phyloP scores from a whole-genome alignment of 2,888 invertebrate species.

The Hoplodrina blanda region DNA sequence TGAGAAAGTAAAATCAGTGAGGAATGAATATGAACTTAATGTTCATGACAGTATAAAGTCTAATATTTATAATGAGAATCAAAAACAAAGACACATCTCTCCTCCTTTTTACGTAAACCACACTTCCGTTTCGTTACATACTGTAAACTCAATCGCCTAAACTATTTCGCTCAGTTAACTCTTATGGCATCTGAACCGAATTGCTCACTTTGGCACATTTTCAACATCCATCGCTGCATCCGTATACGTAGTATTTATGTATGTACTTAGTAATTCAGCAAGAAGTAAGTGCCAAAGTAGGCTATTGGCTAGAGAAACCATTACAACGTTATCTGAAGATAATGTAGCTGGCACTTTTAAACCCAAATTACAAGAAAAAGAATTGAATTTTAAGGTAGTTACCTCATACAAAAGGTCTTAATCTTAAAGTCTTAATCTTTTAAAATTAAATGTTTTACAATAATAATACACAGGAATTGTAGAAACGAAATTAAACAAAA shows the following conservation, averaged over 20 bases:
- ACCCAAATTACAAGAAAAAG: too few relatives aligned
- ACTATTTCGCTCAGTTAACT: conserved; percentile 37
- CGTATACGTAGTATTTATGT: conserved; percentile 40
- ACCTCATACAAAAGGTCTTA: too few relatives aligned
- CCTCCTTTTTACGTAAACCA: background rate
- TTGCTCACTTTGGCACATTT: conserved; percentile 56
- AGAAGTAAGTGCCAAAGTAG: conserved; percentile 22
- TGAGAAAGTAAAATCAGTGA: background rate
- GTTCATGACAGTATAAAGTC: too few relatives aligned
- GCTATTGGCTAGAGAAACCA: conserved; percentile 9
- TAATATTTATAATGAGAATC: too few relatives aligned
- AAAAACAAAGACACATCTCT: background rate
- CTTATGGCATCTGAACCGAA: conserved; percentile 33
- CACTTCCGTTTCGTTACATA: background rate
- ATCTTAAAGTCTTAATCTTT: too few relatives aligned
- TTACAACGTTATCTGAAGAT: background rate
- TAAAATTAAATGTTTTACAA: too few relatives aligned
- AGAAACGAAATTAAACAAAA: too few relatives aligned
- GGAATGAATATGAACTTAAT: background rate
- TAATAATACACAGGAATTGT: too few relatives aligned
- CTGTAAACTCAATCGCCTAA: conserved; percentile 21
- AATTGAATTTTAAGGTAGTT: too few relatives aligned
- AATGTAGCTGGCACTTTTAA: too few relatives aligned
- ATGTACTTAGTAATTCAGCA: conserved; percentile 32
- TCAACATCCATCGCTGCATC: conserved; percentile 50